These are phyloP conservation scores for Triops longicaudatus DNA, from an alignment of 1,140 invertebrate genomes.

Conservation along the genomic window DNA sequence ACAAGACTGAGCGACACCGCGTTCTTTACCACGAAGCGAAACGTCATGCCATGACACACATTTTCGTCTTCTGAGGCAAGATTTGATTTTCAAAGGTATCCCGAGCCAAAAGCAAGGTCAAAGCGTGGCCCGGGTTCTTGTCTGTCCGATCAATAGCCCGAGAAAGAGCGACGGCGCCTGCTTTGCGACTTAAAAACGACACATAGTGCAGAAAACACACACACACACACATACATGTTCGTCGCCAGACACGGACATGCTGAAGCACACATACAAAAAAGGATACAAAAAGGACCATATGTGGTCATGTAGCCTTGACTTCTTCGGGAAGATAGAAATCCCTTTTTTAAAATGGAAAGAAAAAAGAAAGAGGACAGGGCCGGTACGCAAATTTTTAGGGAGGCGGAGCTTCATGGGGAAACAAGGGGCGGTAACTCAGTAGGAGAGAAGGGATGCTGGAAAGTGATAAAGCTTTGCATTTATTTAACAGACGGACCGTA, in stretches of 20 bases:
- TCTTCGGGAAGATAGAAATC: too few relatives aligned
- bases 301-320: neutral
- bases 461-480: neutral
- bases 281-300: neutral
- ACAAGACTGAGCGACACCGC: too few relatives aligned
- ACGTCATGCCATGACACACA: too few relatives aligned
- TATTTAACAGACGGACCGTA: neutral
- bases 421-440: neutral
- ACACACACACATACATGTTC: too few relatives aligned
- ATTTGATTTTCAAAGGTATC: too few relatives aligned
- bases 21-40: too few relatives aligned
- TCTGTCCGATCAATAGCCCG: neutral
- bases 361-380: too few relatives aligned
- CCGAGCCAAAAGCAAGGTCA: conserved; percentile 3
- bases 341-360: too few relatives aligned
- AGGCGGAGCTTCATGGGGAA: neutral
- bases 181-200: neutral
- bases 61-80: too few relatives aligned
- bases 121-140: neutral
- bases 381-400: neutral
- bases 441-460: neutral
- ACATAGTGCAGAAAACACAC: too few relatives aligned
- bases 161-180: neutral
- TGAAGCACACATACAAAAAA: neutral
- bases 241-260: too few relatives aligned